These are phyloP conservation scores for Lithophane ornitopus DNA, from an alignment of 2,888 invertebrate genomes.

Conservation along the genomic window DNA sequence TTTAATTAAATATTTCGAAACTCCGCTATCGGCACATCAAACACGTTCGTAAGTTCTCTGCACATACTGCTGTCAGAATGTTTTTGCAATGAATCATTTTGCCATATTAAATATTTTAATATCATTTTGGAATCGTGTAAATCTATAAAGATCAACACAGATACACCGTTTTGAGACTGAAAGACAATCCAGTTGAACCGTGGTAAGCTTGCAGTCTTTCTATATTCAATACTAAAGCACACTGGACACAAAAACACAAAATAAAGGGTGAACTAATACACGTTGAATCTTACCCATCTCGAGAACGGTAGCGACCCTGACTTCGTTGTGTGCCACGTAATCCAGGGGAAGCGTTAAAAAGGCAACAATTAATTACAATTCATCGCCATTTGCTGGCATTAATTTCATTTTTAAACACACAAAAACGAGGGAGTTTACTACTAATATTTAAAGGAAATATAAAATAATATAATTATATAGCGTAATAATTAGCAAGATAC, in stretches of 20 bases:
- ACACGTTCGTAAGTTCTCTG: background rate
- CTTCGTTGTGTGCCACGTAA: slow-evolving; percentile 88
- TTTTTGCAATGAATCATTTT: background rate
- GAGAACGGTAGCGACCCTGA: slow-evolving; percentile 94
- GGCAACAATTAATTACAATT: slow-evolving; percentile 90
- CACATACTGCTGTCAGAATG: background rate
- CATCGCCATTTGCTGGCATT: slow-evolving; percentile 78
- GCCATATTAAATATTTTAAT: background rate
- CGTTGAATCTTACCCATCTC: slow-evolving; percentile 91
- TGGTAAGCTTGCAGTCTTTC: background rate
- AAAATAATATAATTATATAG: slow-evolving; percentile 6
- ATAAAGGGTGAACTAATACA: slow-evolving; percentile 32
- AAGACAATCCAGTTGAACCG: background rate
- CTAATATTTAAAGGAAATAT: slow-evolving; percentile 9
- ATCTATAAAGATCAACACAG: slow-evolving; percentile 13
- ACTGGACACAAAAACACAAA: slow-evolving; percentile 18
- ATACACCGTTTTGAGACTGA: background rate
- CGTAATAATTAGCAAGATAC: slow-evolving; percentile 21
- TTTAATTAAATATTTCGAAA: slow-evolving; percentile 18
- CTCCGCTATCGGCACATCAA: background rate
- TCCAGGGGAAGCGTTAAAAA: slow-evolving; percentile 90
- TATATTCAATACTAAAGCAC: slow-evolving; percentile 15
- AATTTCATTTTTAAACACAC: slow-evolving; percentile 22
- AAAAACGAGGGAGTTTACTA: background rate
- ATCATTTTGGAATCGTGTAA: background rate